phyloP scores from a whole-genome alignment of 2,113 vertebrate species.

The Symphodus melops region DNA sequence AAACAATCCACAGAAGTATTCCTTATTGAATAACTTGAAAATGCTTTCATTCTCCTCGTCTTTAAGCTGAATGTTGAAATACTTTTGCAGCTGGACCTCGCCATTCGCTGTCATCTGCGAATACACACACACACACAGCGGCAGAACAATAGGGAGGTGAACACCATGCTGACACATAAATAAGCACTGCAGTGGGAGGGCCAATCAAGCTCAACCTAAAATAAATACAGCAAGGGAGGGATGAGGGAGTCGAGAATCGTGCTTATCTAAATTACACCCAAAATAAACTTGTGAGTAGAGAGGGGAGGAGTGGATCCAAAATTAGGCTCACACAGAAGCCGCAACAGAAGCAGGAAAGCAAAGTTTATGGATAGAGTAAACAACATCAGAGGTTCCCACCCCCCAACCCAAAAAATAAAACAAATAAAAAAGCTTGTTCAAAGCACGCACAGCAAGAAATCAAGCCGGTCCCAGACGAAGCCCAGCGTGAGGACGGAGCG shows the following conservation, averaged over 20 bases:
- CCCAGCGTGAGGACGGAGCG: background rate
- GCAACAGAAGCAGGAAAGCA: background rate
- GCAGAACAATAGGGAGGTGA: background rate
- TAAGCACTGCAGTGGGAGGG: constrained; percentile 29
- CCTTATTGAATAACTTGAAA: background rate
- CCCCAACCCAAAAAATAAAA: background rate
- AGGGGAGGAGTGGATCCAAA: background rate
- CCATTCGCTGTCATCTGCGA: background rate
- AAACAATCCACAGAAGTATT: background rate
- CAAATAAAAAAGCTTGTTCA: background rate
- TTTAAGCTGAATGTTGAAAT: background rate
- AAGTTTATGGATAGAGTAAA: background rate
- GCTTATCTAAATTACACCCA: constrained; percentile 54
- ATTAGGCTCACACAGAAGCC: constrained; percentile 3
- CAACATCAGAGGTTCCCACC: rapidly evolving
- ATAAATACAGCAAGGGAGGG: constrained; percentile 20
- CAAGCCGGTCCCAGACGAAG: background rate
- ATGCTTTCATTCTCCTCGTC: background rate
- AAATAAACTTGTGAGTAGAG: constrained; percentile 17
- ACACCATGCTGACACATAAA: constrained; percentile 23
- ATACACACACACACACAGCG: background rate
- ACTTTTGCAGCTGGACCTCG: background rate
- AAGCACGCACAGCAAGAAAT: background rate
- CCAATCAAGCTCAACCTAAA: constrained; percentile 38
- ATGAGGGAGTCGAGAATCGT: background rate